phyloP scores from a whole-genome alignment of 2,797 vertebrate species.

The Rallus crepitans region DNA sequence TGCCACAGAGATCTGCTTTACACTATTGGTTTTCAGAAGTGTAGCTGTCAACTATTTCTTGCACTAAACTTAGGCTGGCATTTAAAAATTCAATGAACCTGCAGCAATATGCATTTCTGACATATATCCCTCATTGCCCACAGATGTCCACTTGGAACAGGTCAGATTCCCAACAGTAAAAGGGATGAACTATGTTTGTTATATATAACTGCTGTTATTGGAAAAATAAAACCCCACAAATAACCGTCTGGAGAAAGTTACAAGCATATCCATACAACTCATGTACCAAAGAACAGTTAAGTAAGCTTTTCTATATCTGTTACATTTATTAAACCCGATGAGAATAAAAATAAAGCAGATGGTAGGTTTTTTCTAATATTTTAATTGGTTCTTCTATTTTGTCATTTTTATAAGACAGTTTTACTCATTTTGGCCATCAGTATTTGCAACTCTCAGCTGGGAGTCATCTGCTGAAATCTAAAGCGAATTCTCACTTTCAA shows the following conservation, averaged over 20 bases:
- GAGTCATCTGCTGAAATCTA: neutral
- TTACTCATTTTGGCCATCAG: neutral
- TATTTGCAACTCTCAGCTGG: neutral
- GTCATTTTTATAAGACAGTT: neutral
- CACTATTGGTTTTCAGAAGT: neutral
- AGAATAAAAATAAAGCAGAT: neutral
- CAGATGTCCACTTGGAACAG: neutral
- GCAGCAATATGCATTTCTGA: neutral
- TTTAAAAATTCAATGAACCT: neutral
- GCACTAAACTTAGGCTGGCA: neutral
- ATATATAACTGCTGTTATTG: neutral
- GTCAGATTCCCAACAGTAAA: neutral
- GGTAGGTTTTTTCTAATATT: neutral
- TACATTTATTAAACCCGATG: neutral
- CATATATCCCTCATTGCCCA: neutral
- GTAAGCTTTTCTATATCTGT: neutral
- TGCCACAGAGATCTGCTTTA: neutral
- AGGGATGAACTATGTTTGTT: neutral
- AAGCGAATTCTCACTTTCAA: neutral
- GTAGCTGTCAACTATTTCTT: neutral
- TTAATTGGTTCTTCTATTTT: neutral
- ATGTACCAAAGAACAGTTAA: neutral
- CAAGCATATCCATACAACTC: accelerated
- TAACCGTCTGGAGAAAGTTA: neutral
- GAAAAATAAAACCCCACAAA: neutral